Evolutionary conservation across 92 coral and sea anemone species (phyloP).

Genomic region (Virgularia gustaviana): DNA sequence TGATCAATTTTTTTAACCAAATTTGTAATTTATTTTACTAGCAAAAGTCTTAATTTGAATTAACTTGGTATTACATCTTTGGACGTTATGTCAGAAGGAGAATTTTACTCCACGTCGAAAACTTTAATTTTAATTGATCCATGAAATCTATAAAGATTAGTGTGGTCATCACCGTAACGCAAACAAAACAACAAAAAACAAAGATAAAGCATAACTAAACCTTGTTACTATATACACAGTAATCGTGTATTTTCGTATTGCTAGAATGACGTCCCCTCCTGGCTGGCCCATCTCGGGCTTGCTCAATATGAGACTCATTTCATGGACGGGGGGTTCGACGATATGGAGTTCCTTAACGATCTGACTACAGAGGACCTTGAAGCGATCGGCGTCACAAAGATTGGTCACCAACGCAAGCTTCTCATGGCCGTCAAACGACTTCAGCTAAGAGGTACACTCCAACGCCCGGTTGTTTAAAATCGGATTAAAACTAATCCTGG

Average conservation of each 20-base stretch:
- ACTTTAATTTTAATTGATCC: too few relatives aligned
- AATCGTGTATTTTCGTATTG: background rate
- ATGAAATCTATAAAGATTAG: too few relatives aligned
- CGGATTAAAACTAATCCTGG: conserved; percentile 28
- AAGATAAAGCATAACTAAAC: too few relatives aligned
- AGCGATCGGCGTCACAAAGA: conserved; percentile 76
- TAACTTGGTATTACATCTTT: too few relatives aligned
- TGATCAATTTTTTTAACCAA: too few relatives aligned
- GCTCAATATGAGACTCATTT: conserved; percentile 84
- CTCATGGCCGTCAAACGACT: conserved; percentile 79
- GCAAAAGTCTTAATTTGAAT: too few relatives aligned
- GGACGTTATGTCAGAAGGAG: too few relatives aligned
- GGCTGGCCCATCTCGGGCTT: conserved; percentile 83
- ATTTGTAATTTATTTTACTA: too few relatives aligned
- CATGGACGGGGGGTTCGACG: conserved; percentile 95
- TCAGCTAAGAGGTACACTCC: conserved; percentile 35
- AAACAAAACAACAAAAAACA: too few relatives aligned
- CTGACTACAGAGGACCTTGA: conserved; percentile 77
- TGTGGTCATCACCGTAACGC: too few relatives aligned
- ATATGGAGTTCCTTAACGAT: conserved; percentile 88
- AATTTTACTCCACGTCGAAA: too few relatives aligned
- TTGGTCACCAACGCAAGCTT: conserved; percentile 89
- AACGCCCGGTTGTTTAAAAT: conserved; percentile 27
- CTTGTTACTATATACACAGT: background rate
- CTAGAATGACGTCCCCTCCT: conserved; percentile 81